These are phyloP conservation scores for Rhinogobio ventralis DNA, from an alignment of 2,797 vertebrate genomes.

Conservation along the genomic window DNA sequence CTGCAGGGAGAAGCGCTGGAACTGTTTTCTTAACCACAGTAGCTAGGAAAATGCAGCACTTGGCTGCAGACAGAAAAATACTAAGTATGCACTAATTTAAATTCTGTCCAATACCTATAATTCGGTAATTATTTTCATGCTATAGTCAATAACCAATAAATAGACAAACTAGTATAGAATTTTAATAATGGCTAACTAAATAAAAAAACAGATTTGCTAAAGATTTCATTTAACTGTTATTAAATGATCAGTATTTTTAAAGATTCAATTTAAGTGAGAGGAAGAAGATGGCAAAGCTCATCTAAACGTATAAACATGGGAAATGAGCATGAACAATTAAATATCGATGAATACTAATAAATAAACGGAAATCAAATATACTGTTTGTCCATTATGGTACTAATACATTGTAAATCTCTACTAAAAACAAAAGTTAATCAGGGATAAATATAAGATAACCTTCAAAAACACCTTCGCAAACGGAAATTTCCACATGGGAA, in stretches of 20 bases:
- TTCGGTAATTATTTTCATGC: background rate
- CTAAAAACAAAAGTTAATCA: background rate
- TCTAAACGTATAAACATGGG: background rate
- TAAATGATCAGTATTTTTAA: background rate
- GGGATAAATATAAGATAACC: background rate
- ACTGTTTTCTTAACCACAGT: constrained; percentile 43
- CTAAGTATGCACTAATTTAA: background rate
- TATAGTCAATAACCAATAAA: background rate
- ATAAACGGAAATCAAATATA: background rate
- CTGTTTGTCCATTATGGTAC: background rate
- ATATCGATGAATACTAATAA: background rate
- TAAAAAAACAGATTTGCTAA: background rate
- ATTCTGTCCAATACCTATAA: background rate
- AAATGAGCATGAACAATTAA: background rate
- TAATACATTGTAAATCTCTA: background rate
- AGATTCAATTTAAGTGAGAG: background rate
- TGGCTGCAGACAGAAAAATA: constrained; percentile 26
- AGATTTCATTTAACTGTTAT: background rate
- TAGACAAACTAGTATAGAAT: background rate
- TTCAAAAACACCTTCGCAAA: background rate
- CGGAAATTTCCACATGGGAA: background rate
- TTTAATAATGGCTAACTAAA: background rate
- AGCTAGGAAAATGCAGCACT: constrained; percentile 41
- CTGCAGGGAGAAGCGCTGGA: constrained; percentile 3
- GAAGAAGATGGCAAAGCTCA: background rate